Evolutionary conservation across 2,888 invertebrate genomes (phyloP), one percentile per base, ranked within the genome.

Genomic region (Ariolimax columbianus): DNA sequence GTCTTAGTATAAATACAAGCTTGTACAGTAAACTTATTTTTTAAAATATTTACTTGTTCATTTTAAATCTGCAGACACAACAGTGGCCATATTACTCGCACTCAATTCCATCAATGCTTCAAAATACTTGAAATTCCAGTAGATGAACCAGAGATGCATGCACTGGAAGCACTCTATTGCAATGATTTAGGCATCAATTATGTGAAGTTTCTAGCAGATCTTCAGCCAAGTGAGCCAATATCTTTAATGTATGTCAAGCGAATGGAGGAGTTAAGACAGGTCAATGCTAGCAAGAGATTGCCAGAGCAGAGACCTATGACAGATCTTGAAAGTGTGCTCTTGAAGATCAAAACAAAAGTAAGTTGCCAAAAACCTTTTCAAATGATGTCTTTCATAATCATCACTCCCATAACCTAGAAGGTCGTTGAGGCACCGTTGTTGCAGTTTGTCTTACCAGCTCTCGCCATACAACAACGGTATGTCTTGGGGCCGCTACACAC

Each of bases 101-200:
- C 89, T 7, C 93, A 94, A 89, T 94, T 94, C 91, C 91, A 93
- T 14, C 94, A 94, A 86, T 92, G 92, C 80, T 89, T 94, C 88
- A 93, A 91, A 9, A 93, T 93, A 89, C 86, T 94, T 43, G 92
- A 93, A 72, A 89, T 94, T 26, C 90, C 91, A 72, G 87, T 91
- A 73, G 90, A 90, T 23, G 92, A 92, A 80, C 90, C 89, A 19
- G 94, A 94, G 87, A 92, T 93, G 91, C 89, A 89, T 36, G 92
- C 93, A 19, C 87, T 94, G 9, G 93, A 94, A 85, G 93, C 93
- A 7, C 91, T 91, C 73, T 94, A 92, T 90, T 92, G 92, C 86
- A 92, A 94, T 86, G 94, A 94, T 84, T 88, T 89, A 4, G 94
- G 94, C 30, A 92, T 94, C 88, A 91, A 94, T 90, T 94, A 94